Evolutionary conservation across 1,140 invertebrate genomes (phyloP).

Genomic region (Trigoniulus corallinus): DNA sequence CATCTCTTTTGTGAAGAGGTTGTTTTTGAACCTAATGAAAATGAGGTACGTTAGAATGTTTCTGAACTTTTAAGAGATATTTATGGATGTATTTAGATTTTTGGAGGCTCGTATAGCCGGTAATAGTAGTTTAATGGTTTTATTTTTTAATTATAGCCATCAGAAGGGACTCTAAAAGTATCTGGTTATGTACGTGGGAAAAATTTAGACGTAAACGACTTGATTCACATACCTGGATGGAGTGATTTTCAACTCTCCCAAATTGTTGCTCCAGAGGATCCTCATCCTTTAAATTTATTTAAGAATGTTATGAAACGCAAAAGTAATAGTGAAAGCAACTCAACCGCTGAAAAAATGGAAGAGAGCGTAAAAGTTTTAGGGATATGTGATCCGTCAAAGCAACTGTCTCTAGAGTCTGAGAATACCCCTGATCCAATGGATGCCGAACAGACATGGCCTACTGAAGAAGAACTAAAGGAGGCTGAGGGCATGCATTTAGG

Average conservation of each 20-base stretch:
- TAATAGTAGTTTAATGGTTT: too few relatives aligned
- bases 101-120: too few relatives aligned
- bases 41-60: slow-evolving; percentile 10
- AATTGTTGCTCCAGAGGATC: slow-evolving; percentile 57
- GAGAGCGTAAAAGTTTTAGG: slow-evolving; percentile 23
- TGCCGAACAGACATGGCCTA: slow-evolving; percentile 91
- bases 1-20: slow-evolving; percentile 65
- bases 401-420: slow-evolving; percentile 58
- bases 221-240: slow-evolving; percentile 76
- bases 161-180: slow-evolving; percentile 55
- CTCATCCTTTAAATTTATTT: slow-evolving; percentile 40
- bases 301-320: neutral
- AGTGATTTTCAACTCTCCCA: slow-evolving; percentile 80
- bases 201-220: slow-evolving; percentile 63
- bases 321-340: slow-evolving; percentile 4
- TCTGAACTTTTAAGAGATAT: neutral
- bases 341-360: slow-evolving; percentile 9
- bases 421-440: slow-evolving; percentile 79
- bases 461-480: slow-evolving; percentile 66
- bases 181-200: slow-evolving; percentile 69
- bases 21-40: slow-evolving; percentile 40
- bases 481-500: slow-evolving; percentile 31
- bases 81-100: neutral
- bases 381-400: slow-evolving; percentile 12
- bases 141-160: slow-evolving; percentile 18